A percentile compares a stretch with the other conserved stretches of the same genome.
These are phyloP conservation scores for Burhinus bistriatus DNA, from an alignment of 2,113 vertebrate genomes.

Conservation along the genomic window DNA sequence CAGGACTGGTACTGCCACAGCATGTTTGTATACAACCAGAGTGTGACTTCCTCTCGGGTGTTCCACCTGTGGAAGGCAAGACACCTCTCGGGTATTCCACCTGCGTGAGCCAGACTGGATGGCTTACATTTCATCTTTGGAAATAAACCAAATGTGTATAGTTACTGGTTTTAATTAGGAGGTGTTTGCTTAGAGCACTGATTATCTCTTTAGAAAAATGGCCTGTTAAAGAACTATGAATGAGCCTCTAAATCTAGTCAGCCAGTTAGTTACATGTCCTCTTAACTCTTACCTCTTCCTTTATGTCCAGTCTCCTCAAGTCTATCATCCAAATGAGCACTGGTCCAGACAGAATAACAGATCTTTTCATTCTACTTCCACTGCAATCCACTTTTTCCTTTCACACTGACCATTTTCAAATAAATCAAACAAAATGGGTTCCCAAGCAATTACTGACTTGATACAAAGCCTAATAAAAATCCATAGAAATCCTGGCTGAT, in stretches of 20 bases:
- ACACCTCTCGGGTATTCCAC: background rate
- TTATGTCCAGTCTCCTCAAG: background rate
- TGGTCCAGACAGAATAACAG: background rate
- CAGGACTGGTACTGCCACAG: background rate
- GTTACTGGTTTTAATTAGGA: background rate
- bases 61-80: background rate
- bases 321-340: background rate
- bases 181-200: too few species aligned
- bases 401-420: background rate
- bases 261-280: background rate
- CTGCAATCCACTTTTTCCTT: background rate
- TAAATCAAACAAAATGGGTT: background rate
- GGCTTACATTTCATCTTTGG: background rate
- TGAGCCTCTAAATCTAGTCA: background rate
- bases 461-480: background rate
- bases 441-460: background rate
- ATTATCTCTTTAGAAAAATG: background rate
- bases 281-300: background rate
- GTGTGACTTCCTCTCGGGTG: accelerated
- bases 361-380: background rate
- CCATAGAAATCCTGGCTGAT: background rate
- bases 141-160: background rate
- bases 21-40: background rate
- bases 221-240: background rate
- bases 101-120: background rate